phyloP scores from a whole-genome alignment of 1,140 invertebrate species.

The Goniozus legneri region DNA sequence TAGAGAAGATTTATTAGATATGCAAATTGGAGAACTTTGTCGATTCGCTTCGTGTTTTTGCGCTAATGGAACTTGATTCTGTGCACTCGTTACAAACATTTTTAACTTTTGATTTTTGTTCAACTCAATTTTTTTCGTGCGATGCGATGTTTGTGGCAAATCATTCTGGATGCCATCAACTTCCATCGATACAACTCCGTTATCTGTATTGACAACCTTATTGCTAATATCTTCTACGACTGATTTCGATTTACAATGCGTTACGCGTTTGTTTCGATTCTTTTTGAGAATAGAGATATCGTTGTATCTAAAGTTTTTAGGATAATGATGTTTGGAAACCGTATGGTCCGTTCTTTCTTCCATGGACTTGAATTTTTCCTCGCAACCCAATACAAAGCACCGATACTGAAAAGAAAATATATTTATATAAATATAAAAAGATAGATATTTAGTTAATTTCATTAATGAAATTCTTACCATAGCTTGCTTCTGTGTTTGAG shows the following conservation, averaged over 20 bases:
- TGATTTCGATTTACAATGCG: slow-evolving; percentile 14
- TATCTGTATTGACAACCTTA: no score
- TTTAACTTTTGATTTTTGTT: slow-evolving; percentile 36
- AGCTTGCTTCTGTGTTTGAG: slow-evolving; percentile 59
- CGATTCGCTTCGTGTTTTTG: not conserved
- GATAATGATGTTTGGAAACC: slow-evolving; percentile 61
- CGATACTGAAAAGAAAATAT: slow-evolving; percentile 56
- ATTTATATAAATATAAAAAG: slow-evolving; percentile 7
- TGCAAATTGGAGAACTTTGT: no score
- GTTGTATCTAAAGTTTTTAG: slow-evolving; percentile 63
- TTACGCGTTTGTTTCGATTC: slow-evolving; percentile 19
- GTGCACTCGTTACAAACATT: slow-evolving; percentile 20
- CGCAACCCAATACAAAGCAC: slow-evolving; percentile 65
- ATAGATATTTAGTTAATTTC: slow-evolving; percentile 8
- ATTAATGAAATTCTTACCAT: slow-evolving; percentile 62
- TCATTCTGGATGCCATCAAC: not conserved
- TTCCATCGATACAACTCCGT: no score
- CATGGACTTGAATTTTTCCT: slow-evolving; percentile 55
- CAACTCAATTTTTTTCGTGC: slow-evolving; percentile 13
- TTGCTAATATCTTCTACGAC: no score
- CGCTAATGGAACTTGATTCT: not conserved
- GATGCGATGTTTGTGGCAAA: no score
- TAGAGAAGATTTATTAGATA: slow-evolving; percentile 27
- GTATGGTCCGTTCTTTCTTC: slow-evolving; percentile 61
- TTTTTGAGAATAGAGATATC: slow-evolving; percentile 26